phyloP scores from a whole-genome alignment of 2,797 vertebrate species.

The Bufotes viridis region DNA sequence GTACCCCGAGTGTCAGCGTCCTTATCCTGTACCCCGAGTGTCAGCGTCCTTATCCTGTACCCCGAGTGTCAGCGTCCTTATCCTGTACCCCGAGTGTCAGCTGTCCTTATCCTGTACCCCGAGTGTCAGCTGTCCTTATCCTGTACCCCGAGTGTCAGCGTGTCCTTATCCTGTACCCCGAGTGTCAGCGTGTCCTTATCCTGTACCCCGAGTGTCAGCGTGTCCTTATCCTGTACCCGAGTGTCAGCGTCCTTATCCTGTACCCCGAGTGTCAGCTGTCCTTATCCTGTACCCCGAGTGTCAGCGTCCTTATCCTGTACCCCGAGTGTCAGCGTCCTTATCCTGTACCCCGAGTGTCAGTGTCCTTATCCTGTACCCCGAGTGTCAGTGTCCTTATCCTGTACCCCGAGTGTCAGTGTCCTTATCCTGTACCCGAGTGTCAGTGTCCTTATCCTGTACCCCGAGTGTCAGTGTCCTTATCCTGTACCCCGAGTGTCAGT shows the following conservation, averaged over 20 bases:
- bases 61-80: not conserved
- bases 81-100: not conserved
- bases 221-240: too few species aligned
- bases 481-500: too few species aligned
- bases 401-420: not conserved
- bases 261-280: too few species aligned
- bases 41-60: not conserved
- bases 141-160: too few species aligned
- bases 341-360: not conserved
- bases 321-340: too few species aligned
- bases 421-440: not conserved
- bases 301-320: too few species aligned
- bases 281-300: too few species aligned
- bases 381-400: too few species aligned
- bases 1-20: not conserved
- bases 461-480: too few species aligned
- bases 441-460: too few species aligned
- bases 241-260: too few species aligned
- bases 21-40: not conserved
- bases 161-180: not conserved
- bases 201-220: too few species aligned
- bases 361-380: not conserved
- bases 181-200: not conserved
- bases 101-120: not conserved
- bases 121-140: not conserved